Conservation (phyloP, 1,140 invertebrate species). For the Melanaphis sacchari region DNA sequence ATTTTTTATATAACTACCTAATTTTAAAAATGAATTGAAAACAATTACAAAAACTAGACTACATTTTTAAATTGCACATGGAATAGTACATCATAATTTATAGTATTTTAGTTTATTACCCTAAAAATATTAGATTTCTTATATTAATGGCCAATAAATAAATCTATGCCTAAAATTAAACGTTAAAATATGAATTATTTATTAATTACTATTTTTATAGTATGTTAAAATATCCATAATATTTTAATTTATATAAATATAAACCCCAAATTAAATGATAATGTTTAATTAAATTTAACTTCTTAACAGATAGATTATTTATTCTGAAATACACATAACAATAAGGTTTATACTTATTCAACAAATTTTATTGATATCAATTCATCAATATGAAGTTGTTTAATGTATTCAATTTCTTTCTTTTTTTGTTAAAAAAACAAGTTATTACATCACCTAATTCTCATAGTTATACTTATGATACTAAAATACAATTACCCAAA, state of each 20-base stretch:
- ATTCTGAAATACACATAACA: neutral
- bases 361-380: no score
- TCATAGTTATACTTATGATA: no score
- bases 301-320: neutral
- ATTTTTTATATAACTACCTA: no score
- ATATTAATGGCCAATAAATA: neutral
- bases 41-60: no score
- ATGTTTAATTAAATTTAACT: neutral
- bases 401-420: neutral
- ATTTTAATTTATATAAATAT: neutral
- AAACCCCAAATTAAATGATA: neutral
- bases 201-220: neutral
- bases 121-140: neutral
- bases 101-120: neutral
- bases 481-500: conserved; percentile 79
- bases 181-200: neutral
- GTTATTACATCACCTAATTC: neutral
- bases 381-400: neutral
- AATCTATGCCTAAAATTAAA: neutral
- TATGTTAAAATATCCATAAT: neutral
- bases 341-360: neutral
- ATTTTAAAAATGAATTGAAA: no score
- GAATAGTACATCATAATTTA: neutral
- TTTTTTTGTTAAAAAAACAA: neutral
- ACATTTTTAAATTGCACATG: no score